Conservation (phyloP, 2,113 vertebrate species). For the Nettapus auritus region DNA sequence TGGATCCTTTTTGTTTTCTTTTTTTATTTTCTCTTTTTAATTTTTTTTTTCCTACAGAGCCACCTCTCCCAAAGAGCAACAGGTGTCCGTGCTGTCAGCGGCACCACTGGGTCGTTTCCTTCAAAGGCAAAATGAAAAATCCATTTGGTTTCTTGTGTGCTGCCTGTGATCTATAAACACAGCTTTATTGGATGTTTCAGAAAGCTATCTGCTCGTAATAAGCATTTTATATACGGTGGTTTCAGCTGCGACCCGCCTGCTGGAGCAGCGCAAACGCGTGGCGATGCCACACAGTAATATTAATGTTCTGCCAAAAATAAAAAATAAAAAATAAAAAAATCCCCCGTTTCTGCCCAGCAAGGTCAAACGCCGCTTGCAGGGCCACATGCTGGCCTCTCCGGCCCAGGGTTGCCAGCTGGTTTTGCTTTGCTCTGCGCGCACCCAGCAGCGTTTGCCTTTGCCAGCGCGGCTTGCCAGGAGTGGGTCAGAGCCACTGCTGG, state of each 20-base stretch:
- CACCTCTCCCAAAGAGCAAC: not conserved
- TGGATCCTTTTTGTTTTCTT: not conserved
- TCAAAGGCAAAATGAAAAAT: not conserved
- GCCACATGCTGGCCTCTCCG: not conserved
- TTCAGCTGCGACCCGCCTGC: accelerated
- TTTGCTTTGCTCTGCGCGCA: not conserved
- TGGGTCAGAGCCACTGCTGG: too few species aligned
- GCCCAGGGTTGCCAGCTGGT: too few species aligned
- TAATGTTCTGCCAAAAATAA: not conserved
- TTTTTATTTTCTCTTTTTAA: too few species aligned
- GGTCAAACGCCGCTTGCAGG: not conserved
- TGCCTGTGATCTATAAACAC: not conserved
- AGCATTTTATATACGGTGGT: accelerated
- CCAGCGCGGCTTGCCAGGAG: not conserved
- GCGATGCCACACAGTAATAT: not conserved
- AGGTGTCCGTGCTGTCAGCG: not conserved
- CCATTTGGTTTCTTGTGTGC: not conserved
- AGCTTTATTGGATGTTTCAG: not conserved
- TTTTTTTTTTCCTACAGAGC: not conserved
- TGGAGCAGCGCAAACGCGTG: not conserved
- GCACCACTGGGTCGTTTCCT: not conserved
- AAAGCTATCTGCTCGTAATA: not conserved
- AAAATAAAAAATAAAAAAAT: not conserved
- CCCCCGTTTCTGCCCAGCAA: accelerated
- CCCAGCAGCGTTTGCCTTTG: not conserved